These are phyloP conservation scores for Schizothorax lantsangensis DNA, from an alignment of 2,797 vertebrate genomes.

Conservation along the genomic window DNA sequence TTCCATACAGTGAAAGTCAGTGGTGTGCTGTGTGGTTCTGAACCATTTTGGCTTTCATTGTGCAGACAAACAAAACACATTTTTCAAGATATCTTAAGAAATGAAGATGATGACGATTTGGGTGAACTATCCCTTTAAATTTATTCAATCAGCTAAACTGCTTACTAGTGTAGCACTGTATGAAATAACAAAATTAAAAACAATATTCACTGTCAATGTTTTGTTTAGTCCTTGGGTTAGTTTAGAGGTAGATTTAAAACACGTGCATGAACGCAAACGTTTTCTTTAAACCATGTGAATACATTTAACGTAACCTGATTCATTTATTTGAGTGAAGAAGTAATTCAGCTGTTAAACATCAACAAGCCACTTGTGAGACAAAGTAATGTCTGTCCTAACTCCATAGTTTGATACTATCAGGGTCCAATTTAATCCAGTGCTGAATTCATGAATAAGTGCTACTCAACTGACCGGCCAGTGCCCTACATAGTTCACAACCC, in stretches of 20 bases:
- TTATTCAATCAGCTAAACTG: neutral
- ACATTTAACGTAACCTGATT: neutral
- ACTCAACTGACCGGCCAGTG: slow-evolving; percentile 40
- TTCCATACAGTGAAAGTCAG: neutral
- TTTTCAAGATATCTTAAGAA: slow-evolving; percentile 2
- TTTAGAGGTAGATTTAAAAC: neutral
- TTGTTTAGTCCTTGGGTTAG: neutral
- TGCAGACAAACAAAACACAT: neutral
- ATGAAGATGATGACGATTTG: neutral
- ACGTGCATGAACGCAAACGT: neutral
- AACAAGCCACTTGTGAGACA: slow-evolving; percentile 25
- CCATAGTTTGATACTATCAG: slow-evolving; percentile 11
- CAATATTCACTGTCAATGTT: neutral
- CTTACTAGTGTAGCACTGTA: neutral
- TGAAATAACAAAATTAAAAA: neutral
- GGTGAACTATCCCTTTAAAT: neutral
- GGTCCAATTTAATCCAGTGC: slow-evolving; percentile 46
- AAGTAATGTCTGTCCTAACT: slow-evolving; percentile 25
- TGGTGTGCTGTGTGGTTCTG: neutral
- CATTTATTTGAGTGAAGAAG: neutral
- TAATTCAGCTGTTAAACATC: neutral
- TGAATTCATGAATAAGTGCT: slow-evolving; percentile 44
- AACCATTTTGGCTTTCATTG: neutral
- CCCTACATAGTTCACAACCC: slow-evolving; percentile 39
- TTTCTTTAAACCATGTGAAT: neutral